A percentile compares a stretch with the other conserved stretches of the same genome.
Evolutionary conservation across 2,797 vertebrate species (phyloP).

Genomic region (Xyrichtys novacula): DNA sequence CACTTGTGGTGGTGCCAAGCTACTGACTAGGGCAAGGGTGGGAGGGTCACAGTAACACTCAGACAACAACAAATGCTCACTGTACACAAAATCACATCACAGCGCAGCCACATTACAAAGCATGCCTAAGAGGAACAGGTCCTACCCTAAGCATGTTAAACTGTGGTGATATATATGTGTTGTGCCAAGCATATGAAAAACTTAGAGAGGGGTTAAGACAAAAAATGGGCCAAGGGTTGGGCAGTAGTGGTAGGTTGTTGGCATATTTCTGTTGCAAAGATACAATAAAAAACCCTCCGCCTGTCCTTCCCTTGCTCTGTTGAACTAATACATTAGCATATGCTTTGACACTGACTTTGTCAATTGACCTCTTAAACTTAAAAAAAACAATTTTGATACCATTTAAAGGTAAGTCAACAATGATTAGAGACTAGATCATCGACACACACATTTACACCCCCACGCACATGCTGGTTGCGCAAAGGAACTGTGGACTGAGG

Average conservation of each 20-base stretch:
- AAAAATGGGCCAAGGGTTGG: constrained; percentile 50
- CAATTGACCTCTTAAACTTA: constrained; percentile 47
- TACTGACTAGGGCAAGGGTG: constrained; percentile 53
- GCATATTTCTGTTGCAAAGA: constrained; percentile 47
- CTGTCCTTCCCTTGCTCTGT: constrained; percentile 67
- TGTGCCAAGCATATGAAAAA: constrained; percentile 65
- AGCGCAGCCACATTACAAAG: constrained; percentile 73
- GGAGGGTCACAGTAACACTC: constrained; percentile 60
- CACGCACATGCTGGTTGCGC: constrained; percentile 82
- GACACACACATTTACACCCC: constrained; percentile 1
- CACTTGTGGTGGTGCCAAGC: constrained; percentile 65
- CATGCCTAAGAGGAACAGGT: constrained; percentile 76
- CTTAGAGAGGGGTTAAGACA: constrained; percentile 59
- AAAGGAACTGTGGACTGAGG: constrained; percentile 70
- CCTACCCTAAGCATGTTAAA: constrained; percentile 80
- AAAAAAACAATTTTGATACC: constrained; percentile 46
- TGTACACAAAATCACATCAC: constrained; percentile 57
- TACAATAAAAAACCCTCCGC: constrained; percentile 40
- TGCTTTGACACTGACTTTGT: constrained; percentile 34
- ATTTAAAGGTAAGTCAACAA: constrained; percentile 83
- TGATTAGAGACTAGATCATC: constrained; percentile 54
- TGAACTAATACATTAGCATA: constrained; percentile 47
- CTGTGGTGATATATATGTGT: constrained; percentile 74
- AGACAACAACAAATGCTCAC: constrained; percentile 44
- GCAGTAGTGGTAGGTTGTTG: constrained; percentile 48